Evolutionary conservation across 2,888 invertebrate genomes (phyloP).

Genomic region (Maniola hyperantus): DNA sequence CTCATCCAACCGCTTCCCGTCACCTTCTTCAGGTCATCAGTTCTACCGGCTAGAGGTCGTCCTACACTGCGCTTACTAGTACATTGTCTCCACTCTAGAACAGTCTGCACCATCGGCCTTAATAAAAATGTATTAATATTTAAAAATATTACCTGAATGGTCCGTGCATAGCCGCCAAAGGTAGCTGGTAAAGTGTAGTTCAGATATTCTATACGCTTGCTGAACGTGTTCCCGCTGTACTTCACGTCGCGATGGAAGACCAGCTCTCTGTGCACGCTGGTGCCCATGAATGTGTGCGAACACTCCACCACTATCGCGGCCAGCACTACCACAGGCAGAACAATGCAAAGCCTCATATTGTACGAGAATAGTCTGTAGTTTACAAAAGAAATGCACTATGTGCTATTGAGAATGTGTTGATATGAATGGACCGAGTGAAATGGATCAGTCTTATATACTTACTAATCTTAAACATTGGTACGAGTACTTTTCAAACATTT

Average conservation of each 20-base stretch:
- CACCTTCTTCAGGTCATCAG: background rate
- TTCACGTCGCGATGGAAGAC: constrained; percentile 50
- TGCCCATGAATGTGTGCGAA: constrained; percentile 60
- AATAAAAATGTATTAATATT: too few relatives aligned
- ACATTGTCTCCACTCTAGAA: background rate
- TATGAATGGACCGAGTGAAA: background rate
- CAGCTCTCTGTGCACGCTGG: constrained; percentile 52
- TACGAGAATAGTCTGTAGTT: background rate
- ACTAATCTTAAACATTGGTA: background rate
- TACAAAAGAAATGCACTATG: background rate
- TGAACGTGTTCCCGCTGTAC: constrained; percentile 49
- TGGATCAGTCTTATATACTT: constrained; percentile 6
- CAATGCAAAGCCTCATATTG: constrained; percentile 28
- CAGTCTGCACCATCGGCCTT: too few relatives aligned
- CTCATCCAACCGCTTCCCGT: background rate
- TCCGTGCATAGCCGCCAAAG: constrained; percentile 43
- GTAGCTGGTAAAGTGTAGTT: constrained; percentile 48
- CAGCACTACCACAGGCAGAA: constrained; percentile 41
- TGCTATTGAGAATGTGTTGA: background rate
- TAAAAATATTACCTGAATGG: constrained; percentile 54
- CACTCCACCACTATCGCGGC: constrained; percentile 53
- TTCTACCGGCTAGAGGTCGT: background rate
- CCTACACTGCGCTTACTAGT: background rate
- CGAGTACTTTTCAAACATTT: background rate
- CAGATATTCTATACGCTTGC: constrained; percentile 60